phyloP scores from a whole-genome alignment of 2,888 invertebrate genomes.

The Apamea epomidion region DNA sequence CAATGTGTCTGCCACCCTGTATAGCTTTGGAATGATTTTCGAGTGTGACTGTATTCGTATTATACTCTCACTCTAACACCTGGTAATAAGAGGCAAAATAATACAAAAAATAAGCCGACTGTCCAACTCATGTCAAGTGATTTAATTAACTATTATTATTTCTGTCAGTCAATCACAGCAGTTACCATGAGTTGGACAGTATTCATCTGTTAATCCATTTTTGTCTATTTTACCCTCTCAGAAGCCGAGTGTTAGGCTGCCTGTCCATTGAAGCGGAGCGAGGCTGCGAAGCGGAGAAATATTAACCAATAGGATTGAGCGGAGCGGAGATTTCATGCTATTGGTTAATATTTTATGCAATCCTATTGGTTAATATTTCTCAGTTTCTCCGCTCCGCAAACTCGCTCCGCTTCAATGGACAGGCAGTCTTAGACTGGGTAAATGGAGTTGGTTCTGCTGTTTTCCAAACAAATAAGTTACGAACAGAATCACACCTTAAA shows the following conservation, averaged over 20 bases:
- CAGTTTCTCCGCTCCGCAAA: too few species aligned
- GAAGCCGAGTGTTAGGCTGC: background rate
- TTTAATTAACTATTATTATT: background rate
- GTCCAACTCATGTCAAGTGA: background rate
- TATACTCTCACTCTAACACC: background rate
- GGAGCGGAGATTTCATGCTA: too few species aligned
- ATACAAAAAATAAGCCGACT: background rate
- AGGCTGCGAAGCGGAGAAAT: too few species aligned
- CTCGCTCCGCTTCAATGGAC: too few species aligned
- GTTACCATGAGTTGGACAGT: background rate
- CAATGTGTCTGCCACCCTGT: background rate
- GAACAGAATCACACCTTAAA: background rate
- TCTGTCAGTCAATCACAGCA: background rate
- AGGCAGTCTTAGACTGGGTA: background rate
- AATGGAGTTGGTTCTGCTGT: background rate
- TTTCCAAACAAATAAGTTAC: background rate
- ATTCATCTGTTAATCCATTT: background rate
- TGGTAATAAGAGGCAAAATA: background rate
- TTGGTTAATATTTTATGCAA: too few species aligned
- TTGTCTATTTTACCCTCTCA: background rate
- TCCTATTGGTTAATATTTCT: too few species aligned
- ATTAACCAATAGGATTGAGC: too few species aligned
- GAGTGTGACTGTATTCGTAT: background rate
- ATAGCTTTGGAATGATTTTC: background rate
- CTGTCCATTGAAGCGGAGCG: too few species aligned